Evolutionary conservation across 2,888 invertebrate genomes (phyloP), one percentile per base, ranked within the genome.

Genomic region (Drosophila anomelani): DNA sequence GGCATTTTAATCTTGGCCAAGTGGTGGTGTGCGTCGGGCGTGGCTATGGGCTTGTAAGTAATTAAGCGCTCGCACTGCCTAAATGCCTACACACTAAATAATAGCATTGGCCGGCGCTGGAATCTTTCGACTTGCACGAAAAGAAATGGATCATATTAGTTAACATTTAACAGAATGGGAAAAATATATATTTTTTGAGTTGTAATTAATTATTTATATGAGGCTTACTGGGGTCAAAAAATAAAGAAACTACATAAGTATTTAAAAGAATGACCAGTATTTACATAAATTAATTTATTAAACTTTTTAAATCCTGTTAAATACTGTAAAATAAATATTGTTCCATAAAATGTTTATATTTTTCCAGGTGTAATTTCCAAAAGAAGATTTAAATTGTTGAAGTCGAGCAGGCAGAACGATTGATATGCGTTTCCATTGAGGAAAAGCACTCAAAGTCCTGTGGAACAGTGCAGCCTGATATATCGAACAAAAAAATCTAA

Each of bases 61-160:
- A 87, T 89, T 86, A 86, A 87, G 89, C 79, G 73, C 79, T 82
- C 55, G 73, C 73, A 77, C 73, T 80, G 76, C 76, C 68, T 62
- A 87, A 84, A 85, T 81, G 85, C 89, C 86, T 89, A 85, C 88
- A 80, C 88, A 82, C 79, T 85, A 85, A 89, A 86, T 85, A 87
- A 87, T 77, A 85, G 70, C 68, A 64, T 63, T 67, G 64, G 64
- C 53, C 26, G 20, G 49, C 4, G 6, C 32, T 72, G 54, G 66
- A 54, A 57, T 66, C 63, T 67, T 29, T 59, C 29, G 41, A 60
- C 53, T 34, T 34, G 13, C 15, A 38, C 15, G 3, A 2, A 8
- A 34, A 32, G 17, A 47, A n/a, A 6, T 10, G 4, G 3, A 29
- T 0, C 20, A 29, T 29, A n/a, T 29, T 8, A 23, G 3, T 15